Evolutionary conservation across 2,113 vertebrate genomes (phyloP).

Genomic region (Amphilophus citrinellus): DNA sequence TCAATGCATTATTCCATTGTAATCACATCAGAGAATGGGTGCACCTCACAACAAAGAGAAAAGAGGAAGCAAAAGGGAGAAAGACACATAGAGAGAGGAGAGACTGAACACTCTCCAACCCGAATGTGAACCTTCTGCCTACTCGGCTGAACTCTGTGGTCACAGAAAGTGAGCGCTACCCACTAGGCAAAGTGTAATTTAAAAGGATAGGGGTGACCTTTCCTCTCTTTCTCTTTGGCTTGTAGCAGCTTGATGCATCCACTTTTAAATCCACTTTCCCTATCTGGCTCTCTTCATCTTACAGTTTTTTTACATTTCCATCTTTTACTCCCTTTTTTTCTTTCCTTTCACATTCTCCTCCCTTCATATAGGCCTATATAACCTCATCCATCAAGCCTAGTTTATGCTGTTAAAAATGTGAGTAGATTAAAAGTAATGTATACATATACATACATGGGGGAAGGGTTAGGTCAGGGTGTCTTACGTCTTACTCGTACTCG

Average conservation of each 20-base stretch:
- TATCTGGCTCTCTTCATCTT: background rate
- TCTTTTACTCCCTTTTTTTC: background rate
- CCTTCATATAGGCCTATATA: background rate
- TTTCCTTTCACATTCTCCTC: background rate
- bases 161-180: conserved; percentile 52
- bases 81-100: background rate
- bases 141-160: conserved; percentile 49
- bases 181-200: conserved; percentile 64
- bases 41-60: background rate
- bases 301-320: background rate
- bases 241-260: conserved; percentile 52
- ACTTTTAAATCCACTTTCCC: conserved; percentile 48
- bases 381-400: conserved; percentile 21
- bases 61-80: background rate
- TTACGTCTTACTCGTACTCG: background rate
- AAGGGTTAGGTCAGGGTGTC: background rate
- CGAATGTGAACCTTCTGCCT: conserved; percentile 29
- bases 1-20: background rate
- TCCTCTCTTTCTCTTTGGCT: conserved; percentile 48
- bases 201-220: conserved; percentile 66
- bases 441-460: background rate
- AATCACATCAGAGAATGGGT: conserved; percentile 2
- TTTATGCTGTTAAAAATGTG: background rate
- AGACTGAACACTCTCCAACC: conserved; percentile 8
- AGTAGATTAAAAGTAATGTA: background rate